These are phyloP conservation scores for Chromis chromis DNA, from an alignment of 2,797 vertebrate genomes.

Conservation along the genomic window DNA sequence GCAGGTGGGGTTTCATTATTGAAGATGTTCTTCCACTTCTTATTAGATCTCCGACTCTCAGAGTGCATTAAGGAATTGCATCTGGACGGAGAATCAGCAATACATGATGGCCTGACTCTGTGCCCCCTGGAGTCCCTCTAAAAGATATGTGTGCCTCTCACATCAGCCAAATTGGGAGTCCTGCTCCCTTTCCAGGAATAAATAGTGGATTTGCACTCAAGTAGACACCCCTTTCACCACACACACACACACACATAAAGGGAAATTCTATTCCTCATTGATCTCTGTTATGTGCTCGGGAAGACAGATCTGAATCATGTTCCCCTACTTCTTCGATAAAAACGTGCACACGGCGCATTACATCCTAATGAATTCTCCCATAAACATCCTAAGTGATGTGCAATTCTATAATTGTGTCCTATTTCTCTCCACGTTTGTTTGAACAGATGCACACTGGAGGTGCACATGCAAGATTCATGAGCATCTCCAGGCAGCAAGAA, in stretches of 20 bases:
- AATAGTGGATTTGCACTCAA: slow-evolving; percentile 46
- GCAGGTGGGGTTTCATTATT: slow-evolving; percentile 84
- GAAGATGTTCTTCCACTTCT: slow-evolving; percentile 81
- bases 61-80: slow-evolving; percentile 85
- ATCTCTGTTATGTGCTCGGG: slow-evolving; percentile 39
- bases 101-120: slow-evolving; percentile 58
- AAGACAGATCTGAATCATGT: slow-evolving; percentile 48
- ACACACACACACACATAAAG: slow-evolving; percentile 24
- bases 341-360: slow-evolving; percentile 7
- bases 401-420: slow-evolving; percentile 36
- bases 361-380: slow-evolving; percentile 26
- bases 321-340: slow-evolving; percentile 23
- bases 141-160: slow-evolving; percentile 39
- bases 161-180: slow-evolving; percentile 44
- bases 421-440: slow-evolving; percentile 44
- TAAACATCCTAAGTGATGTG: slow-evolving; percentile 34
- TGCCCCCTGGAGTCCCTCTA: slow-evolving; percentile 47
- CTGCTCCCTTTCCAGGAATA: slow-evolving; percentile 49
- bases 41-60: slow-evolving; percentile 84
- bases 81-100: slow-evolving; percentile 74
- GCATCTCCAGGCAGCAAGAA: slow-evolving; percentile 53
- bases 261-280: slow-evolving; percentile 40
- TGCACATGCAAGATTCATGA: slow-evolving; percentile 68
- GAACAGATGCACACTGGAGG: slow-evolving; percentile 26
- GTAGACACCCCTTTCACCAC: slow-evolving; percentile 16